Conservation (phyloP, 37 sponge, comb jelly and placozoan genomes). For the Spongilla lacustris region DNA sequence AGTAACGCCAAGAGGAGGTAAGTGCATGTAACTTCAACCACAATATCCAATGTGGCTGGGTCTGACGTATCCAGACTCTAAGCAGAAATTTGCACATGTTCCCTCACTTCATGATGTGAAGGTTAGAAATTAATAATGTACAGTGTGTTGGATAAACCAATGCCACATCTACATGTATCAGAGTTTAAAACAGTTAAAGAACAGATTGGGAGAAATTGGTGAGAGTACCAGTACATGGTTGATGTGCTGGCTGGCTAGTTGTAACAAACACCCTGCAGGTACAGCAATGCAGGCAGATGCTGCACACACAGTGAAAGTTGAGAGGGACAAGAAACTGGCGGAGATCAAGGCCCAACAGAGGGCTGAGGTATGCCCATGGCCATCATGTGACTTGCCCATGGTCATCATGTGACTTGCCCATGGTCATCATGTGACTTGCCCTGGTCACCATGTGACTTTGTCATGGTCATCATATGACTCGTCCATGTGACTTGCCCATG, state of each 20-base stretch:
- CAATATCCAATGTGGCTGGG: too few relatives aligned
- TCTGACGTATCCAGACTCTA: too few relatives aligned
- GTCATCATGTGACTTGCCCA: neutral
- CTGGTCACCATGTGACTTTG: too few relatives aligned
- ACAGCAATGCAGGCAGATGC: neutral
- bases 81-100: too few relatives aligned
- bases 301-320: neutral
- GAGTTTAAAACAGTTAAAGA: constrained; percentile 48
- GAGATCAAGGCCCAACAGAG: constrained; percentile 66
- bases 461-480: too few relatives aligned
- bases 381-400: neutral
- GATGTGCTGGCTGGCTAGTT: neutral
- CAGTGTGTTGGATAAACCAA: too few relatives aligned
- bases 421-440: neutral
- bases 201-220: constrained; percentile 28
- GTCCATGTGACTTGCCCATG: too few relatives aligned
- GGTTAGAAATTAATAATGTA: too few relatives aligned
- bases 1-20: neutral
- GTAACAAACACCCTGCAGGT: too few relatives aligned
- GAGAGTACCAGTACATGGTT: neutral
- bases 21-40: too few relatives aligned
- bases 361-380: constrained; percentile 58
- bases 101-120: too few relatives aligned
- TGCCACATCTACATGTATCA: neutral
- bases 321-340: neutral